Conservation (phyloP, 2,888 invertebrate species). For the Hedychridium roseum region DNA sequence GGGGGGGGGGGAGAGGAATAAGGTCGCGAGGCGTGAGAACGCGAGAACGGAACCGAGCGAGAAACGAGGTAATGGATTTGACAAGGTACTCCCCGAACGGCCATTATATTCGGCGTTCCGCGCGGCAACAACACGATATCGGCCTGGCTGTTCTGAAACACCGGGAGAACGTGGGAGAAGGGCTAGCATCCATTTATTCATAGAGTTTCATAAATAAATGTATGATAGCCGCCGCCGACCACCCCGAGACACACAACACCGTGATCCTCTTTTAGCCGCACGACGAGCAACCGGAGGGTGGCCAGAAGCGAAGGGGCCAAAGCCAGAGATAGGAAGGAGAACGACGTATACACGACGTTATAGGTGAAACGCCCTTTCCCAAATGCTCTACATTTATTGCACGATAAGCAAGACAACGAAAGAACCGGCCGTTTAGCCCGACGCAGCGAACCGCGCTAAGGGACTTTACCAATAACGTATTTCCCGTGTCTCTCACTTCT, state of each 20-base stretch:
- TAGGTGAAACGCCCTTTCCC: conserved; percentile 27
- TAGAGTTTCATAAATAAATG: conserved; percentile 62
- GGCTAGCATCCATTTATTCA: conserved; percentile 61
- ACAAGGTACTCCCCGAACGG: conserved; percentile 46
- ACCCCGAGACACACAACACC: conserved; percentile 23
- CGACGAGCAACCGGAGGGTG: too few relatives aligned
- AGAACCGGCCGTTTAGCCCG: conserved; percentile 30
- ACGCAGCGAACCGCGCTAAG: conserved; percentile 15
- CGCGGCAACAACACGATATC: conserved; percentile 52
- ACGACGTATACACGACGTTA: conserved; percentile 14
- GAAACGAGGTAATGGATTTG: conserved; percentile 43
- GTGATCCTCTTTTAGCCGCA: conserved; percentile 28
- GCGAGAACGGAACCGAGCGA: neutral
- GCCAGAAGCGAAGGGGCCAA: too few relatives aligned
- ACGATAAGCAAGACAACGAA: conserved; percentile 39
- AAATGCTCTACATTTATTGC: conserved; percentile 45
- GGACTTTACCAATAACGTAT: too few relatives aligned
- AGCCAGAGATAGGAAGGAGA: too few relatives aligned
- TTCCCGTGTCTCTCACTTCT: too few relatives aligned
- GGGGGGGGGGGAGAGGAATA: conserved; percentile 4
- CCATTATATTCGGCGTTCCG: conserved; percentile 50
- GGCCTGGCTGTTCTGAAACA: conserved; percentile 43
- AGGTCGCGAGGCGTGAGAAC: neutral
- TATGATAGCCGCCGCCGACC: conserved; percentile 47
- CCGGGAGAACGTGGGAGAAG: conserved; percentile 48